Conservation (phyloP, 2,797 vertebrate species). For the Pseudochromis fuscus region DNA sequence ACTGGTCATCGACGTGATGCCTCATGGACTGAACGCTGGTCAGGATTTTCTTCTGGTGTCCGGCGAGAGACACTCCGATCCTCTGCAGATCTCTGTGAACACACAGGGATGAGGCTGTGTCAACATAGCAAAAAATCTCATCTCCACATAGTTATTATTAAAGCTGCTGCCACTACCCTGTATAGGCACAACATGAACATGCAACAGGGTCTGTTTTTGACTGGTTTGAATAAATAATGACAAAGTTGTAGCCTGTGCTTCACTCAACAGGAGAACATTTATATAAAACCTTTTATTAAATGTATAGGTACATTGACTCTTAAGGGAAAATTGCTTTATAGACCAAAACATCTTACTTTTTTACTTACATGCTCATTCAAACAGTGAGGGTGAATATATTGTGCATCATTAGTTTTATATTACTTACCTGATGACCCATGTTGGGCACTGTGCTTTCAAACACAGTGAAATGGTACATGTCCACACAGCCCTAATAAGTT, state of each 20-base stretch:
- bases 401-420: background rate
- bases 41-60: slow-evolving; percentile 99
- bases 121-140: background rate
- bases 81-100: slow-evolving; percentile 92
- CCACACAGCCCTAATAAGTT: background rate
- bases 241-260: background rate
- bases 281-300: too few species aligned
- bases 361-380: background rate
- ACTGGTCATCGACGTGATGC: slow-evolving; percentile 91
- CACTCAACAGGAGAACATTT: background rate
- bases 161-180: background rate
- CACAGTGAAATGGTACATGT: background rate
- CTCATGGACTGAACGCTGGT: slow-evolving; percentile 96
- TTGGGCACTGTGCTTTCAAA: background rate
- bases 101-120: background rate
- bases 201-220: background rate
- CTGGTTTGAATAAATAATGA: slow-evolving; percentile 12
- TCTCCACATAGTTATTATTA: background rate
- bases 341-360: background rate
- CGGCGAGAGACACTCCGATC: slow-evolving; percentile 95
- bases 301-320: too few species aligned
- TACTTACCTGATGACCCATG: background rate
- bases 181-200: slow-evolving; percentile 1
- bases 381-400: background rate
- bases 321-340: too few species aligned